phyloP scores from a whole-genome alignment of 2,888 invertebrate genomes.

The Amphipyra berbera region DNA sequence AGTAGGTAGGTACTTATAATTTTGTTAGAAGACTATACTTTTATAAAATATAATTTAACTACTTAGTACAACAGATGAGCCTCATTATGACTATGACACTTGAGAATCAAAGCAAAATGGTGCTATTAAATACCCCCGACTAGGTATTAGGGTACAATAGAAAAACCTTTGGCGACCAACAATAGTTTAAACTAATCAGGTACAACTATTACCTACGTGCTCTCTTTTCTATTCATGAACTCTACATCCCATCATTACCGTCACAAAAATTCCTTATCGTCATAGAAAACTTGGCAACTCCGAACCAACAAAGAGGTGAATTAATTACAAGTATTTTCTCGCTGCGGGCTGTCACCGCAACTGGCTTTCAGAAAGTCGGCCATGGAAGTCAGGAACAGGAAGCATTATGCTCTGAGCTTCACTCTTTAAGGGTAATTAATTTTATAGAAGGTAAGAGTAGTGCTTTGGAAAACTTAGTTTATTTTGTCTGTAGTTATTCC shows the following conservation, averaged over 20 bases:
- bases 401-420: slow-evolving; percentile 2
- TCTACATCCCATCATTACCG: background rate
- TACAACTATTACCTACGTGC: too few species aligned
- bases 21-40: too few species aligned
- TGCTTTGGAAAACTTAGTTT: background rate
- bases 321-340: slow-evolving; percentile 5
- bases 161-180: too few species aligned
- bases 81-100: too few species aligned
- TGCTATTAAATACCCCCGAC: too few species aligned
- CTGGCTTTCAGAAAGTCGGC: background rate
- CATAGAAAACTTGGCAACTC: background rate
- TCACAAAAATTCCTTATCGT: background rate
- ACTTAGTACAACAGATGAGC: too few species aligned
- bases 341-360: background rate
- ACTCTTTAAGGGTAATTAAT: slow-evolving; percentile 3
- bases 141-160: too few species aligned
- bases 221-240: too few species aligned
- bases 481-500: slow-evolving; percentile 3
- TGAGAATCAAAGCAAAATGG: too few species aligned
- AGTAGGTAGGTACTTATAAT: too few species aligned
- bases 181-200: too few species aligned
- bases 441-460: slow-evolving; percentile 6
- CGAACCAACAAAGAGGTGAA: slow-evolving; percentile 1
- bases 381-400: slow-evolving; percentile 2
- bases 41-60: too few species aligned